Percentiles rank a stretch among this genome's conserved stretches.
These are phyloP conservation scores for Ceratosolen fusciceps DNA, from an alignment of 1,140 invertebrate species.

Conservation along the genomic window DNA sequence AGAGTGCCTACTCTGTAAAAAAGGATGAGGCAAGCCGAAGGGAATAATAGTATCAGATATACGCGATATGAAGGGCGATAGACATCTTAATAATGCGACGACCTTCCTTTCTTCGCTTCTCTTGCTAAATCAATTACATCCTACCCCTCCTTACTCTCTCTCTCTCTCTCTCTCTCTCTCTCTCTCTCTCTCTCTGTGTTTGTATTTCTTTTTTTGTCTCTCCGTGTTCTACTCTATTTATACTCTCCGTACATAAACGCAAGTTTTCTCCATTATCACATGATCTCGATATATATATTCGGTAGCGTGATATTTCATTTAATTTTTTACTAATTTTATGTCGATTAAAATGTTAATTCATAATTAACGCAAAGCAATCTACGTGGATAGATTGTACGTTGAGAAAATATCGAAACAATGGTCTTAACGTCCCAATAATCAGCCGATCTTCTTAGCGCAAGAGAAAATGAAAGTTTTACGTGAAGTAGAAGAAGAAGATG, in stretches of 20 bases:
- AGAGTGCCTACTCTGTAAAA: not conserved
- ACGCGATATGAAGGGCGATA: slow-evolving; percentile 23
- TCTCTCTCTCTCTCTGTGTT: not conserved
- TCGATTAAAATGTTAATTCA: too few species aligned
- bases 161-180: not conserved
- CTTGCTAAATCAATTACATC: slow-evolving; percentile 21
- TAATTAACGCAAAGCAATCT: too few species aligned
- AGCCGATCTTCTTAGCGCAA: slow-evolving; percentile 15
- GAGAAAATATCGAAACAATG: not conserved
- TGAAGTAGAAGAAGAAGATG: too few species aligned
- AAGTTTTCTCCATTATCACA: too few species aligned
- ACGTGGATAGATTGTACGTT: too few species aligned
- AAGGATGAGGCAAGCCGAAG: not conserved
- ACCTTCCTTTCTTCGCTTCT: not conserved
- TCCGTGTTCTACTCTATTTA: too few species aligned
- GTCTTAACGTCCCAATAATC: slow-evolving; percentile 9
- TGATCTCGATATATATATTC: too few species aligned
- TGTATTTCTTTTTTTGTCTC: not conserved
- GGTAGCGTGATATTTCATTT: too few species aligned
- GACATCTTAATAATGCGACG: slow-evolving; percentile 28
- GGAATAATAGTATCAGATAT: slow-evolving; percentile 20
- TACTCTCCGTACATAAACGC: too few species aligned
- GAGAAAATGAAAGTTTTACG: slow-evolving; percentile 9
- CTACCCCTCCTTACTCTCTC: not conserved
- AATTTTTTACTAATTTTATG: too few species aligned